These are phyloP conservation scores for Ibidorhyncha struthersii DNA, from an alignment of 2,113 vertebrate genomes.

Conservation along the genomic window DNA sequence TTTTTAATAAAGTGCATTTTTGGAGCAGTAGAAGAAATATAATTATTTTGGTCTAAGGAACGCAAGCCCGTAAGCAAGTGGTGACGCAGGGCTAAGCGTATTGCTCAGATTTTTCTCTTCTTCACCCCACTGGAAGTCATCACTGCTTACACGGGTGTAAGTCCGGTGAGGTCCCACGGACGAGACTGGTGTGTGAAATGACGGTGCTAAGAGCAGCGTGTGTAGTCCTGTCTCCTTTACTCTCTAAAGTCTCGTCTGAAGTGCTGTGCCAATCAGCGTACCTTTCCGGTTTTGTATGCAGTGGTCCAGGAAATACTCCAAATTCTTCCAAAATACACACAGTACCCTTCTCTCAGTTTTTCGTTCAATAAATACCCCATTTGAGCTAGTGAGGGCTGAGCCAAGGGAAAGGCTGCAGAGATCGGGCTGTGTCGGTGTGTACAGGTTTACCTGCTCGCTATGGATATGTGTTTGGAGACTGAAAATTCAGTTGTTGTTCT, in stretches of 20 bases:
- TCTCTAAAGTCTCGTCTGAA: neutral
- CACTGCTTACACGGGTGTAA: neutral
- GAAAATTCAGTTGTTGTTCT: neutral
- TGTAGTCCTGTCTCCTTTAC: neutral
- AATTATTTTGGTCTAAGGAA: neutral
- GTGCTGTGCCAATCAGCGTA: neutral
- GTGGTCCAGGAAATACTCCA: conserved; percentile 39
- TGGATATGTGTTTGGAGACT: neutral
- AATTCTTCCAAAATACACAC: conserved; percentile 18
- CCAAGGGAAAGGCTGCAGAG: neutral
- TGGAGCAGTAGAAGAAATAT: neutral
- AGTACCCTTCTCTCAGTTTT: neutral
- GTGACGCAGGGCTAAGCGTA: neutral
- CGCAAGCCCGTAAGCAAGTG: neutral
- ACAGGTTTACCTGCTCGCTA: rapidly evolving
- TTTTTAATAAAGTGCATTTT: conserved; percentile 62
- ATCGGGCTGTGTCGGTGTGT: neutral
- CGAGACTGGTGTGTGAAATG: rapidly evolving
- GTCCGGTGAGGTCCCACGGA: neutral
- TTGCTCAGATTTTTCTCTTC: neutral
- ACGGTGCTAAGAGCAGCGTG: rapidly evolving
- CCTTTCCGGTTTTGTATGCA: neutral
- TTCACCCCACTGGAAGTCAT: neutral
- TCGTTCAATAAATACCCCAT: neutral
- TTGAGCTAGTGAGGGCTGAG: neutral